Percentiles rank a stretch among this genome's conserved stretches.
These are phyloP conservation scores for Pionites leucogaster DNA, from an alignment of 2,113 vertebrate species.

Conservation along the genomic window DNA sequence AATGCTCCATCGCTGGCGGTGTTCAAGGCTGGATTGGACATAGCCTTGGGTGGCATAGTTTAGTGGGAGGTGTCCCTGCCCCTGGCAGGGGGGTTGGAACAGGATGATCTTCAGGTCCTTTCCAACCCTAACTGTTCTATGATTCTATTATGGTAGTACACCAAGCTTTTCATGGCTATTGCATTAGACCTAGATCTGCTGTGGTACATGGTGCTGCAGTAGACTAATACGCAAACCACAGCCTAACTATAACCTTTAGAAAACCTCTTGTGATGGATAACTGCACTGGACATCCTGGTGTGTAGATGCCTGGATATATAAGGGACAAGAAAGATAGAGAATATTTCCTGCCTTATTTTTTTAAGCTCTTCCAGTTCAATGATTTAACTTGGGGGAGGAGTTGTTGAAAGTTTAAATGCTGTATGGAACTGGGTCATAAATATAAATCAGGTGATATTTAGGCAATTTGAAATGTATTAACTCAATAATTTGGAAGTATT, in stretches of 20 bases:
- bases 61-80: too few species aligned
- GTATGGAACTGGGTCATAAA: not conserved
- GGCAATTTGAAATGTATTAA: slow-evolving; percentile 37
- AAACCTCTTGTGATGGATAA: not conserved
- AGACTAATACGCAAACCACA: not conserved
- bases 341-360: not conserved
- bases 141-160: not conserved
- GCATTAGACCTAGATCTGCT: not conserved
- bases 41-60: too few species aligned
- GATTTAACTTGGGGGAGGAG: slow-evolving; percentile 2
- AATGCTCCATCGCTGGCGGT: too few species aligned
- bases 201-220: rapidly evolving
- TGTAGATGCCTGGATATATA: not conserved
- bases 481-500: slow-evolving; percentile 40
- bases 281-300: not conserved
- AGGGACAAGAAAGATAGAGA: not conserved
- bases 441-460: slow-evolving; percentile 36
- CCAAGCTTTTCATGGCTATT: not conserved
- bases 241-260: not conserved
- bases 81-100: too few species aligned
- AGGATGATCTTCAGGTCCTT: too few species aligned
- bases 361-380: not conserved
- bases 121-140: too few species aligned
- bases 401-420: not conserved
- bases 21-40: too few species aligned